These are phyloP conservation scores for Gobionotothen gibberifrons DNA, from an alignment of 2,797 vertebrate genomes.

Conservation along the genomic window DNA sequence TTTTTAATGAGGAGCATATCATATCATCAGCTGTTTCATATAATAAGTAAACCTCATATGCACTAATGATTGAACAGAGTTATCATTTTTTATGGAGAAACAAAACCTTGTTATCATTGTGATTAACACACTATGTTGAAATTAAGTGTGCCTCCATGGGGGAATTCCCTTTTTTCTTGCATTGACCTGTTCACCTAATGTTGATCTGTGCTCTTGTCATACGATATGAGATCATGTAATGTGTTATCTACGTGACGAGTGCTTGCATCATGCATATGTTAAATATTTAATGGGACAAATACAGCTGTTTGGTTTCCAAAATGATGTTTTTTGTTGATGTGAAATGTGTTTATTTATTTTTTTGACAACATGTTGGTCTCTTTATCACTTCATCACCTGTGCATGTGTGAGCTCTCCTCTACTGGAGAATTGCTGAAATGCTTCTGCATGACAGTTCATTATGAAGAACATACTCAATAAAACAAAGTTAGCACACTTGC, in stretches of 20 bases:
- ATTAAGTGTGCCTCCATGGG: slow-evolving; percentile 14
- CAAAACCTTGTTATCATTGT: slow-evolving; percentile 18
- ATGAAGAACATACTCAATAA: not conserved
- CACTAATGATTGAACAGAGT: slow-evolving; percentile 2
- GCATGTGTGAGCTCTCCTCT: slow-evolving; percentile 31
- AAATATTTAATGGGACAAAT: slow-evolving; percentile 10
- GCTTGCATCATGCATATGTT: slow-evolving; percentile 40
- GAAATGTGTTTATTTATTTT: not conserved
- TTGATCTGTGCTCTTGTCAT: slow-evolving; percentile 35
- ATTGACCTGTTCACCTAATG: slow-evolving; percentile 21
- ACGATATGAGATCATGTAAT: slow-evolving; percentile 13
- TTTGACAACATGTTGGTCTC: not conserved
- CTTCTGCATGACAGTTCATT: slow-evolving; percentile 56
- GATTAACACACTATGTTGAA: slow-evolving; percentile 19
- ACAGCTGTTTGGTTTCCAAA: slow-evolving; percentile 4
- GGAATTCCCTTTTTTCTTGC: slow-evolving; percentile 18
- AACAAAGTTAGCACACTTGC: not conserved
- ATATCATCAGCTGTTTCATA: slow-evolving; percentile 10
- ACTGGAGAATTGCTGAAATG: slow-evolving; percentile 14
- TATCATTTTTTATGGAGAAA: slow-evolving; percentile 27
- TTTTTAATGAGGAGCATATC: not conserved
- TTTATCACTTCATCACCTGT: not conserved
- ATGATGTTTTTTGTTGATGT: slow-evolving; percentile 19
- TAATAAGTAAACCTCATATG: slow-evolving; percentile 3
- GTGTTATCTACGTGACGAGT: slow-evolving; percentile 23